Evolutionary conservation across 1,140 invertebrate species (phyloP).

Genomic region (Uloborus diversus): DNA sequence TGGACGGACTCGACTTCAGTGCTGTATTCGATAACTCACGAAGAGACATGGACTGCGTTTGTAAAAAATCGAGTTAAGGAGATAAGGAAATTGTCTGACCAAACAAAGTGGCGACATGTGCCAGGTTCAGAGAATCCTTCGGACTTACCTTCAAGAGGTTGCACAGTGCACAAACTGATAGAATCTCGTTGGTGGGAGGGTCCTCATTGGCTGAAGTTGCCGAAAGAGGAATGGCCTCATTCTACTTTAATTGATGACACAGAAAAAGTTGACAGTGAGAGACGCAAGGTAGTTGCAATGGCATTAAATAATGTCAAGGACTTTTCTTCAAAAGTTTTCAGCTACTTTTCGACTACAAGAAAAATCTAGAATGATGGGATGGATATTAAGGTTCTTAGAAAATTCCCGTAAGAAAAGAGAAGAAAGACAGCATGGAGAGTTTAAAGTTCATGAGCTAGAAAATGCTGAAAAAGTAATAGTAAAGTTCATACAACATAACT

Average conservation of each 20-base stretch:
- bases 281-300: not conserved
- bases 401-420: conserved; percentile 4
- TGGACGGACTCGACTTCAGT: conserved; percentile 14
- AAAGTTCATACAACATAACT: not conserved
- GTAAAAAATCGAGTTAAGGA: not conserved
- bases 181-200: conserved; percentile 21
- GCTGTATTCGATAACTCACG: not conserved
- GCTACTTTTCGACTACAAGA: not conserved
- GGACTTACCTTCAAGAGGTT: conserved; percentile 1
- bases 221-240: not conserved
- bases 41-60: not conserved
- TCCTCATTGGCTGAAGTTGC: conserved; percentile 1
- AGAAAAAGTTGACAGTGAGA: not conserved
- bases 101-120: not conserved
- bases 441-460: not conserved
- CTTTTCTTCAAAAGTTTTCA: not conserved
- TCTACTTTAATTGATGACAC: not conserved
- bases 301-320: not conserved
- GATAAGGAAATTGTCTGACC: not conserved
- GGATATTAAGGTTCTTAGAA: not conserved
- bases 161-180: not conserved
- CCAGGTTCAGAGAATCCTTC: not conserved
- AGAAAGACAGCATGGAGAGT: not conserved
- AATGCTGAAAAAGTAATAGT: not conserved
- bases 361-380: not conserved